Base-by-base conservation (phyloP, 2,888 invertebrate genomes). In the Sminthurinus aureus region DNA sequence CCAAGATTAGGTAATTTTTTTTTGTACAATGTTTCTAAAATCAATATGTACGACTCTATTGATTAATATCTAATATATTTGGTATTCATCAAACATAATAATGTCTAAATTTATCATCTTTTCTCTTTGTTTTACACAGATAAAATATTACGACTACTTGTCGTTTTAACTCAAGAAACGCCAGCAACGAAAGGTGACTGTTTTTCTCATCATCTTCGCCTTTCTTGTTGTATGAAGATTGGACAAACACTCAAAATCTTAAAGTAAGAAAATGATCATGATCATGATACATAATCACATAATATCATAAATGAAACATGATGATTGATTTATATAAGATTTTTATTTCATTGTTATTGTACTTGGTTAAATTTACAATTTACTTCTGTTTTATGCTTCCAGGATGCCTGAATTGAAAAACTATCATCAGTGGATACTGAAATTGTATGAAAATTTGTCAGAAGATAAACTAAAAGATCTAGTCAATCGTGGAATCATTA, bases 241-340 rank as follows among this genome's bases (percentile, higher is more conserved):
- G 83, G 83, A 71, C 78, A 83, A 71, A 83, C 83, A 15, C 9
- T 83, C n/a, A 83, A 83, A 77, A 26, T 83, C 66, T 78, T 83
- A 52, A 69, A 69, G 83, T 83, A 78, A 83, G 52, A 26, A 13
- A 71, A 12, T 38, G 11, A 66, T 66, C 20, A n/a, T n/a, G n/a
- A n/a, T n/a, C n/a, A n/a, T n/a, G n/a, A n/a, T n/a, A n/a, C n/a
- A n/a, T n/a, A n/a, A n/a, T n/a, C n/a, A n/a, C n/a, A n/a, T n/a
- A n/a, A n/a, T n/a, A n/a, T n/a, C n/a, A n/a, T n/a, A n/a, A n/a
- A n/a, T 38, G 38, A 38, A 4, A 38, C 38, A 38, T 38, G 38
- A 38, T 38, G 38, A 1, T 38, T 38, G 38, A 6, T 38, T 38
- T 38, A 38, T n/a, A n/a, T n/a, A 38, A 38, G 38, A 6, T 38